Conservation (phyloP, 2,888 invertebrate genomes). For the Ceratothoa steindachneri region DNA sequence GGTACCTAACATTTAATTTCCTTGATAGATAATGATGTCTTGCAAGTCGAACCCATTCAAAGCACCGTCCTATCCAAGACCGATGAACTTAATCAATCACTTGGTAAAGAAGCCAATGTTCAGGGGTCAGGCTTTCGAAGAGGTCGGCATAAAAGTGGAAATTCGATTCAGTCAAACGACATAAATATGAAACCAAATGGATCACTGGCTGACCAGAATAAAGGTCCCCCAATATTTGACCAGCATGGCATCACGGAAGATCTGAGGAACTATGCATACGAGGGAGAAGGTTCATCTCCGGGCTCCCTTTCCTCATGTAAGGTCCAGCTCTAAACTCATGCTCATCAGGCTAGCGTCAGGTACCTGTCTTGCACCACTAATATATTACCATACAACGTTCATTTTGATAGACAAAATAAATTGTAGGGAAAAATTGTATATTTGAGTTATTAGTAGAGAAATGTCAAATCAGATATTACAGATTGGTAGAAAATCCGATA, state of each 20-base stretch:
- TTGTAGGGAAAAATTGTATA: no score
- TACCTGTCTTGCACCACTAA: no score
- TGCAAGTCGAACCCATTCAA: background rate
- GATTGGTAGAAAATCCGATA: no score
- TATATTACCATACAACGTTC: no score
- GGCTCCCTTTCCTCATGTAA: slow-evolving; percentile 82
- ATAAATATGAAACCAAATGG: background rate
- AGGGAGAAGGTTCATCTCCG: slow-evolving; percentile 89
- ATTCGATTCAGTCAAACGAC: background rate
- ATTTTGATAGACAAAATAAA: no score
- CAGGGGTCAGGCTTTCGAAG: background rate
- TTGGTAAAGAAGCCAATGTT: background rate
- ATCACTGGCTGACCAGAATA: background rate
- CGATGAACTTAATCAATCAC: background rate
- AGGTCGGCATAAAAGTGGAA: background rate
- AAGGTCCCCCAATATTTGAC: background rate
- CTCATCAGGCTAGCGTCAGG: no score
- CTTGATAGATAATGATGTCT: background rate
- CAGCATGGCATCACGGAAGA: slow-evolving; percentile 62
- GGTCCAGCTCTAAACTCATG: no score
- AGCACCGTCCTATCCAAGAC: background rate
- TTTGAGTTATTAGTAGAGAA: background rate
- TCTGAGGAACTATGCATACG: slow-evolving; percentile 94
- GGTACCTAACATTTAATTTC: no score
- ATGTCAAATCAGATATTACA: no score